Evolutionary conservation across 2,797 vertebrate genomes (phyloP).

Genomic region (Epinephelus awoara): DNA sequence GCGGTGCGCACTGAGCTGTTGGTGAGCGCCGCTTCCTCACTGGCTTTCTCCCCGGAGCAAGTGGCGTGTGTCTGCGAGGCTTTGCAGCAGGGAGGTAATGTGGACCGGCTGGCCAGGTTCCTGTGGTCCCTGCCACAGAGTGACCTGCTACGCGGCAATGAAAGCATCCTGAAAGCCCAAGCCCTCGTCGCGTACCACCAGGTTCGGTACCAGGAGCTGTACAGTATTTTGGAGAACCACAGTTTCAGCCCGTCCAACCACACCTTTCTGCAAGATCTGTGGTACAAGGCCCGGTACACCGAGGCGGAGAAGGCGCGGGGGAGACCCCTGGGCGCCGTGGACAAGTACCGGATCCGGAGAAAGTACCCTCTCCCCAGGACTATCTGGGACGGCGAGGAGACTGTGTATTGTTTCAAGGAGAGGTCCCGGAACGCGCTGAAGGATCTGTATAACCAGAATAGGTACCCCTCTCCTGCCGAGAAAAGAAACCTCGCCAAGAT

Average conservation of each 20-base stretch:
- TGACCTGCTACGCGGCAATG: conserved; percentile 97
- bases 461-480: conserved; percentile 97
- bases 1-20: conserved; percentile 92
- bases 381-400: conserved; percentile 99
- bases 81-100: conserved; percentile 97
- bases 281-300: conserved; percentile 98
- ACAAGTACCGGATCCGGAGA: conserved; percentile 98
- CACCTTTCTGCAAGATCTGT: conserved; percentile 96
- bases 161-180: conserved; percentile 98
- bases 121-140: conserved; percentile 97
- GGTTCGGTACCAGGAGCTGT: conserved; percentile 96
- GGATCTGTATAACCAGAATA: conserved; percentile 97
- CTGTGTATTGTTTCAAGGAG: conserved; percentile 99
- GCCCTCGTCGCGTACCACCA: conserved; percentile 98
- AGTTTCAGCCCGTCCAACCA: conserved; percentile 96
- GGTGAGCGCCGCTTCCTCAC: conserved; percentile 90
- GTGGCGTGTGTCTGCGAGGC: conserved; percentile 99
- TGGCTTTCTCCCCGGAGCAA: conserved; percentile 98
- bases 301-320: conserved; percentile 98
- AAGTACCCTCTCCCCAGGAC: conserved; percentile 98
- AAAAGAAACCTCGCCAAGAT: conserved; percentile 98
- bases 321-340: conserved; percentile 97
- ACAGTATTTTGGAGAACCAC: conserved; percentile 98
- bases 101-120: conserved; percentile 98
- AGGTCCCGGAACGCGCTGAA: conserved; percentile 98